Percentiles rank a stretch among this genome's conserved stretches.
These are phyloP conservation scores for Heterotis niloticus DNA, from an alignment of 2,113 vertebrate species.

Conservation along the genomic window DNA sequence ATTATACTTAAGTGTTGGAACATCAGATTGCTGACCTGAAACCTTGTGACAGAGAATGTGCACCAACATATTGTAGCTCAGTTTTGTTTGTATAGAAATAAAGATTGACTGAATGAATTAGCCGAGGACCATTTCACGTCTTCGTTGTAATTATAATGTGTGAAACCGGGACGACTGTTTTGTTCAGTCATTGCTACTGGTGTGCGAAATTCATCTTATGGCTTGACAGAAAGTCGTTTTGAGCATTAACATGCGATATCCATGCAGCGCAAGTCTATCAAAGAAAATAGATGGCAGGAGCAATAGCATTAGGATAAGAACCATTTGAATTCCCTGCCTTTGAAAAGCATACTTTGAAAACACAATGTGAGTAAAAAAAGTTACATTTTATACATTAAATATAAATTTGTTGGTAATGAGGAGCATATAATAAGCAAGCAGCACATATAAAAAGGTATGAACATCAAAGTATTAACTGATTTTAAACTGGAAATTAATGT, in stretches of 20 bases:
- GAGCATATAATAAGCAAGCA: slow-evolving; percentile 6
- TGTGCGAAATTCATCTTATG: background rate
- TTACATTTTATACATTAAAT: background rate
- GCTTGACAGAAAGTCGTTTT: slow-evolving; percentile 2
- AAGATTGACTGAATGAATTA: background rate
- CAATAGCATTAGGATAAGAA: background rate
- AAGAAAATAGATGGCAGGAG: slow-evolving; percentile 9
- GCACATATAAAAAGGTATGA: slow-evolving; percentile 3
- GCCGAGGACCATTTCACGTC: background rate
- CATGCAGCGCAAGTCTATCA: background rate
- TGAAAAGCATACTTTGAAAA: background rate
- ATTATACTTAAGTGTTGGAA: background rate
- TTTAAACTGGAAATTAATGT: slow-evolving; percentile 7
- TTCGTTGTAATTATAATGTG: background rate
- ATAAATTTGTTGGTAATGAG: background rate
- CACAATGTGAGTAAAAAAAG: background rate
- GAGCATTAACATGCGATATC: background rate
- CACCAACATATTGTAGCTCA: background rate
- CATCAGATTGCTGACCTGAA: background rate
- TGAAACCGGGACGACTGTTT: background rate
- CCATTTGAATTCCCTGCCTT: background rate
- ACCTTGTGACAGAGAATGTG: background rate
- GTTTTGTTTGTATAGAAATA: background rate
- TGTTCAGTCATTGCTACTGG: background rate
- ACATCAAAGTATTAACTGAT: slow-evolving; percentile 1